Evolutionary conservation across 92 coral and sea anemone species (phyloP), one percentile per base, ranked within the genome.

Genomic region (Epizoanthus rinbou): DNA sequence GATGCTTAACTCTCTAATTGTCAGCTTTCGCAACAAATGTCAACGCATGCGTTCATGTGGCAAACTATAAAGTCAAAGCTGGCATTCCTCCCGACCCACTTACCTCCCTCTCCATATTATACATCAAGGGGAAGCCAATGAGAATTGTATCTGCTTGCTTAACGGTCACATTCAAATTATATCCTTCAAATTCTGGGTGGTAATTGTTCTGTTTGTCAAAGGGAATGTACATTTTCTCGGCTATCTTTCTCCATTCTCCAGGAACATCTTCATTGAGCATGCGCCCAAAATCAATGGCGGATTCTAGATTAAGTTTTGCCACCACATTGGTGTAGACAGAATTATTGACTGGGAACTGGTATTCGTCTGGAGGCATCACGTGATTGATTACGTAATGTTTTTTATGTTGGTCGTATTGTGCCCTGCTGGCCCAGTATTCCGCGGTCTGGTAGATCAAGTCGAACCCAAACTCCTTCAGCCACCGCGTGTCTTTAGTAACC

Each of bases 361-460:
- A 93, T 86, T 93, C 97, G 81, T 93, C 97, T 41, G 97, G 97
- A 4, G 97, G 94, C 97, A 93, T 93, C 69, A 93, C 97, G 91
- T 93, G 86, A 37, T 88, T 88, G 85, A 93, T 93, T 86, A 88
- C 91, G 89, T 91, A 93, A 60, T 82, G 80, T 5, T 81, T 86
- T 2, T 86, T 82, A 56, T 78, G 63, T 9, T 80, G 64, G 75
- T 89, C 91, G 72, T 83, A 93, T 31, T 84, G 80, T 13, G 91
- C 97, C 53, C 97, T 84, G 79, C 97, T 93, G 64, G 97, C 89
- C 97, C 97, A 93, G 90, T 65, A 93, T 81, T 93, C 90, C 64
- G 97, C 97, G 62, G 97, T 93, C 78, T 93, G 90, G 88, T 86
- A 93, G 25, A 85, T 90, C 65, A 93, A 87, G 16, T 89, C 88